A percentile compares a stretch with the other conserved stretches of the same genome.
phyloP scores from a whole-genome alignment of 2,113 vertebrate species.

The Etheostoma cragini region DNA sequence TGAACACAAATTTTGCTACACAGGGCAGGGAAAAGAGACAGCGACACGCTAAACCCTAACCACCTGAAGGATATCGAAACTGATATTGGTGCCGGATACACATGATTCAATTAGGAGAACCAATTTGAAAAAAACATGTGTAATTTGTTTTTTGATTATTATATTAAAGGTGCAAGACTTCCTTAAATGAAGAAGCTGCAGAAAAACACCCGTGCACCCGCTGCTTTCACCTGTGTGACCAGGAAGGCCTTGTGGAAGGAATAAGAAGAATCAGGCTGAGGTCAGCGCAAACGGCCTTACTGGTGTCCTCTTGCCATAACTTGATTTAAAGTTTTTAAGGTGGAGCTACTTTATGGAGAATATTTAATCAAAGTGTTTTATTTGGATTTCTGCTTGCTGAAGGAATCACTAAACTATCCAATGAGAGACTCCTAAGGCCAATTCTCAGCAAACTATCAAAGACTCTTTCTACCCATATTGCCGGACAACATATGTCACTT shows the following conservation, averaged over 20 bases:
- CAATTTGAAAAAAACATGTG: slow-evolving; percentile 5
- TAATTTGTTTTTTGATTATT: background rate
- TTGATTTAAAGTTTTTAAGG: background rate
- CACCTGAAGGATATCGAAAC: background rate
- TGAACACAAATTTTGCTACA: background rate
- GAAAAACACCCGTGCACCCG: too few relatives aligned
- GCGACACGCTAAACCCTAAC: background rate
- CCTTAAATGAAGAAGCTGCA: background rate
- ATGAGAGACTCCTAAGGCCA: background rate
- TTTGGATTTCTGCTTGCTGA: background rate
- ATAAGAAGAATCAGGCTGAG: background rate
- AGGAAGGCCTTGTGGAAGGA: background rate
- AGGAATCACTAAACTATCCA: background rate
- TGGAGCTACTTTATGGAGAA: background rate
- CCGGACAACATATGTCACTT: background rate
- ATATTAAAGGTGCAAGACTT: background rate
- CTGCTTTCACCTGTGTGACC: background rate
- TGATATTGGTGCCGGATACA: background rate
- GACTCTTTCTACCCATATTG: background rate
- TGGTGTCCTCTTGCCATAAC: background rate
- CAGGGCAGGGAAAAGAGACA: background rate
- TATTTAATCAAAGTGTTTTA: background rate
- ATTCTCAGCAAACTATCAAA: background rate
- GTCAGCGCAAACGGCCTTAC: too few relatives aligned
- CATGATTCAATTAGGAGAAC: slow-evolving; percentile 19